phyloP scores from a whole-genome alignment of 2,113 vertebrate species.

The Procavia capensis region DNA sequence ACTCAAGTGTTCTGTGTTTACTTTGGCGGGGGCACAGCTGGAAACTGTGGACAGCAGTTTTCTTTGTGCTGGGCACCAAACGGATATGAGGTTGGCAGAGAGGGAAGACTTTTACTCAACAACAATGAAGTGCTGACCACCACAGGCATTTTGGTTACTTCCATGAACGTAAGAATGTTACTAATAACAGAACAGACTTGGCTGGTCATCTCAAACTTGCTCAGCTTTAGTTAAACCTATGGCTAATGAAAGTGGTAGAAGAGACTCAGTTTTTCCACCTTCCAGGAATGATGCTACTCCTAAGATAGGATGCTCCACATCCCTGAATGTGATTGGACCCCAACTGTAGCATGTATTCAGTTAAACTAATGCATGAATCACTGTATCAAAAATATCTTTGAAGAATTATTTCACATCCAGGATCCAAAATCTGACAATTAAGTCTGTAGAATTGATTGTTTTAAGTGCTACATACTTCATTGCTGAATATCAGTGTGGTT shows the following conservation, averaged over 20 bases:
- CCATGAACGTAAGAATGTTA: constrained; percentile 76
- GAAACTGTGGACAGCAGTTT: not conserved
- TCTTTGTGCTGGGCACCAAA: not conserved
- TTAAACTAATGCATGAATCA: not conserved
- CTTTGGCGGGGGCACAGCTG: constrained; percentile 3
- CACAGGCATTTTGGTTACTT: constrained; percentile 80
- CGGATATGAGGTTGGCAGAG: not conserved
- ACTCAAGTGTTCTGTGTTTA: not conserved
- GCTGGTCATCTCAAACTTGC: constrained; percentile 70
- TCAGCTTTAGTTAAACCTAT: constrained; percentile 81
- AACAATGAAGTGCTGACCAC: constrained; percentile 61
- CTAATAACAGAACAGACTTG: constrained; percentile 80
- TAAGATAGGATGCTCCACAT: constrained; percentile 13
- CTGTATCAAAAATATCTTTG: not conserved
- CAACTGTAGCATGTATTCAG: not conserved
- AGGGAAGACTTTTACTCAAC: constrained; percentile 70
- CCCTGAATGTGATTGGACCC: constrained; percentile 25
- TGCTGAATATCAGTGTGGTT: too few relatives aligned
- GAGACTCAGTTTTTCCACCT: constrained; percentile 76
- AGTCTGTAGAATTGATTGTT: too few relatives aligned
- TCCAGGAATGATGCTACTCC: constrained; percentile 49
- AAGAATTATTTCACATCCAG: not conserved
- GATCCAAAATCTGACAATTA: too few relatives aligned
- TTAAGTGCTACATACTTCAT: too few relatives aligned
- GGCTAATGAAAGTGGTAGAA: constrained; percentile 69